phyloP scores from a whole-genome alignment of 2,113 vertebrate species.

The Bubo blakistoni region DNA sequence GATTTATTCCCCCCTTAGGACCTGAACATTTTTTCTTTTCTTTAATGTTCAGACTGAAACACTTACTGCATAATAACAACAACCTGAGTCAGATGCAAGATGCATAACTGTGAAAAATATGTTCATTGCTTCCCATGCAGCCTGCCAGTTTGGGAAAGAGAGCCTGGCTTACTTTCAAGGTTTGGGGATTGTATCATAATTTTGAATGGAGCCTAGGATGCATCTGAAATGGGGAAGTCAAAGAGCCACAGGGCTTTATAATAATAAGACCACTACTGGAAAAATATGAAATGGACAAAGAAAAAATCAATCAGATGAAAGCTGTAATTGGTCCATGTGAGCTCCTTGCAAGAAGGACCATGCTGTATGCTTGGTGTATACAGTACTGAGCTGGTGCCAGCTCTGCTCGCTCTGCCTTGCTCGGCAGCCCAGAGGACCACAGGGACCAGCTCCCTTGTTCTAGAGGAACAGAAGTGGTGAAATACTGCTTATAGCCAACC shows the following conservation, averaged over 20 bases:
- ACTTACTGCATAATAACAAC: constrained; percentile 43
- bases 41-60: constrained; percentile 48
- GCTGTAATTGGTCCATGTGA: not conserved
- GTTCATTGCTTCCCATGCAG: constrained; percentile 34
- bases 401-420: not conserved
- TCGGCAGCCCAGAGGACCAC: not conserved
- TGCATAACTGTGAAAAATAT: constrained; percentile 29
- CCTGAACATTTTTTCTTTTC: constrained; percentile 33
- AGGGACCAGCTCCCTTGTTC: not conserved
- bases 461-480: not conserved
- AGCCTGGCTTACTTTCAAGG: constrained; percentile 6
- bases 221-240: constrained; percentile 2
- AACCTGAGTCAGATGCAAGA: constrained; percentile 43
- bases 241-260: not conserved
- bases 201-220: not conserved
- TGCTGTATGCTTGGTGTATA: not conserved
- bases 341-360: not conserved
- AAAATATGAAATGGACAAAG: not conserved
- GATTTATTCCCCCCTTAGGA: constrained; percentile 43
- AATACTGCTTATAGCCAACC: not conserved
- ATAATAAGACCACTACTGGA: not conserved
- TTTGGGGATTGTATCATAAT: constrained; percentile 1
- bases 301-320: not conserved
- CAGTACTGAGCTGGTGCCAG: not conserved
- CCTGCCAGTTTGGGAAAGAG: constrained; percentile 29